These are phyloP conservation scores for Paraescarpia echinospica DNA, from an alignment of 1,140 invertebrate genomes.

Conservation along the genomic window DNA sequence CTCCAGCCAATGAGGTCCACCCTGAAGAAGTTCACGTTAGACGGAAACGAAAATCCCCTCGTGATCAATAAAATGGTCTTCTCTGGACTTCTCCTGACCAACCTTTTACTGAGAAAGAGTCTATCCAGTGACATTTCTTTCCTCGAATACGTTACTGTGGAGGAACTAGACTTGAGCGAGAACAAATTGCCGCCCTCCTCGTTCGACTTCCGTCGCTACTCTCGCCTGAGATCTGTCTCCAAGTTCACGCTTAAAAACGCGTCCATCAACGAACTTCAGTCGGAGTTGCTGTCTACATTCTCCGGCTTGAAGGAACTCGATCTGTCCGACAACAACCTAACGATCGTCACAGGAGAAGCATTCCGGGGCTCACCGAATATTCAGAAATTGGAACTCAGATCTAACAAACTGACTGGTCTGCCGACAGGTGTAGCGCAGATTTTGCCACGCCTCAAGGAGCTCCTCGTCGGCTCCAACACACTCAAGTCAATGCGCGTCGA, in stretches of 20 bases:
- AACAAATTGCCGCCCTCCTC: background rate
- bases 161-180: background rate
- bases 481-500: background rate
- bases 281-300: background rate
- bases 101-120: background rate
- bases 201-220: background rate
- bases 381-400: background rate
- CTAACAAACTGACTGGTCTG: background rate
- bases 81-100: background rate
- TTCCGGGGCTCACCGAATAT: background rate
- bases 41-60: background rate
- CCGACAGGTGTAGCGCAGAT: background rate
- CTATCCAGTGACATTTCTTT: background rate
- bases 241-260: background rate
- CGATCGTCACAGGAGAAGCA: background rate
- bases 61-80: background rate
- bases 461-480: background rate
- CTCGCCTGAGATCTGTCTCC: background rate
- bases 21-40: constrained; percentile 13
- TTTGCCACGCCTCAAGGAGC: background rate
- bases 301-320: background rate
- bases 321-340: background rate
- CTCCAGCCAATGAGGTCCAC: background rate
- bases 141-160: constrained; percentile 5
- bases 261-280: background rate